Evolutionary conservation across 2,888 invertebrate genomes (phyloP).

Genomic region (Lasioglossum malachurum): DNA sequence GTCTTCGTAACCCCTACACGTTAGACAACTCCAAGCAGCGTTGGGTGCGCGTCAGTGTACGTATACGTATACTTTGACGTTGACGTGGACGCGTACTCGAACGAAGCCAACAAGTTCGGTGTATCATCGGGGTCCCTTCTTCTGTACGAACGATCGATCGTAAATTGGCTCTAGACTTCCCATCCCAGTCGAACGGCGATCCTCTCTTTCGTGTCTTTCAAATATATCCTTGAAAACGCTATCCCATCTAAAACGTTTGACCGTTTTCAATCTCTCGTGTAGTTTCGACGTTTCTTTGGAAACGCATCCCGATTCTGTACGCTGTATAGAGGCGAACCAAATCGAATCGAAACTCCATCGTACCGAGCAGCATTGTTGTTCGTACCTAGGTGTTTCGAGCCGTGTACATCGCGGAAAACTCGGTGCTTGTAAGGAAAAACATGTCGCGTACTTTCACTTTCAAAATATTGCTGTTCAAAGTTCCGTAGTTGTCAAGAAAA

Average conservation of each 20-base stretch:
- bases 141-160: slow-evolving; percentile 2
- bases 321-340: neutral
- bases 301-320: neutral
- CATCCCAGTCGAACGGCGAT: neutral
- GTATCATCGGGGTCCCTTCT: neutral
- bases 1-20: neutral
- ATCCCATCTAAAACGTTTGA: neutral
- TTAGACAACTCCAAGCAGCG: neutral
- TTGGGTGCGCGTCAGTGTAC: neutral
- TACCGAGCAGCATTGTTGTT: neutral
- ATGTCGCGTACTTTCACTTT: too few species aligned
- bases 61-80: neutral
- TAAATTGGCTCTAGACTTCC: neutral
- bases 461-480: too few species aligned
- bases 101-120: slow-evolving; percentile 25
- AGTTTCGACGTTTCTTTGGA: neutral
- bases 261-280: neutral
- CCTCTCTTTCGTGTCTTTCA: neutral
- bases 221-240: neutral
- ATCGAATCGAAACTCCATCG: neutral
- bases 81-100: neutral
- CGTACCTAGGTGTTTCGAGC: neutral
- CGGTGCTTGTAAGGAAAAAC: too few species aligned
- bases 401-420: neutral
- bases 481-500: too few species aligned